Evolutionary conservation across 2,888 invertebrate species (phyloP).

Genomic region (Steinernema hermaphroditum): DNA sequence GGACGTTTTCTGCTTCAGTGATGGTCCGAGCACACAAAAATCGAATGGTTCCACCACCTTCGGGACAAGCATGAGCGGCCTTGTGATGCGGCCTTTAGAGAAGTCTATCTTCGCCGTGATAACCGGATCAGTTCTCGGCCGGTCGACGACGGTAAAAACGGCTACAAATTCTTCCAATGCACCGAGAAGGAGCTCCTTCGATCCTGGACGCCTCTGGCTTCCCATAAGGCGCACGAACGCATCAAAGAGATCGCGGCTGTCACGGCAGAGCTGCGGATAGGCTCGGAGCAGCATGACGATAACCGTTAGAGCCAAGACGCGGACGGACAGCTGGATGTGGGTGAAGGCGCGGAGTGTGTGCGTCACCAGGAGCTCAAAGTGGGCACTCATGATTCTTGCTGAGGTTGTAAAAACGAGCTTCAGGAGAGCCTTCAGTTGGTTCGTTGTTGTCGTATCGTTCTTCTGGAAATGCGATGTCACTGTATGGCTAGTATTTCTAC

Average conservation of each 20-base stretch:
- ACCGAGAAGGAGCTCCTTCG: conserved; percentile 18
- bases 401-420: conserved; percentile 47
- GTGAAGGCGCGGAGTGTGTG: conserved; percentile 46
- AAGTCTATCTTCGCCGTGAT: neutral
- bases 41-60: neutral
- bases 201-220: conserved; percentile 36
- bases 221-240: conserved; percentile 35
- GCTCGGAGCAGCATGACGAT: conserved; percentile 33
- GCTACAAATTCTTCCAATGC: conserved; percentile 2
- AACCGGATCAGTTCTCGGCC: neutral
- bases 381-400: conserved; percentile 49
- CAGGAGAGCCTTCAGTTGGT: conserved; percentile 41
- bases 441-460: conserved; percentile 36
- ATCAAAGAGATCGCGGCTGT: conserved; percentile 38
- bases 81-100: conserved; percentile 7
- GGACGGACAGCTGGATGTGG: conserved; percentile 34
- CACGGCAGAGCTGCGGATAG: conserved; percentile 33
- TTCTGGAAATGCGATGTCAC: conserved; percentile 33
- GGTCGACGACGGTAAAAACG: conserved; percentile 5
- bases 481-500: neutral
- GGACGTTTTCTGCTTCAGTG: conserved; percentile 20
- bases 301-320: conserved; percentile 36
- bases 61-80: neutral
- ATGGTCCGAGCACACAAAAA: conserved; percentile 10
- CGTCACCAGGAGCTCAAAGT: conserved; percentile 53